Conservation (phyloP, 1,140 invertebrate species). For the Physella acuta region DNA sequence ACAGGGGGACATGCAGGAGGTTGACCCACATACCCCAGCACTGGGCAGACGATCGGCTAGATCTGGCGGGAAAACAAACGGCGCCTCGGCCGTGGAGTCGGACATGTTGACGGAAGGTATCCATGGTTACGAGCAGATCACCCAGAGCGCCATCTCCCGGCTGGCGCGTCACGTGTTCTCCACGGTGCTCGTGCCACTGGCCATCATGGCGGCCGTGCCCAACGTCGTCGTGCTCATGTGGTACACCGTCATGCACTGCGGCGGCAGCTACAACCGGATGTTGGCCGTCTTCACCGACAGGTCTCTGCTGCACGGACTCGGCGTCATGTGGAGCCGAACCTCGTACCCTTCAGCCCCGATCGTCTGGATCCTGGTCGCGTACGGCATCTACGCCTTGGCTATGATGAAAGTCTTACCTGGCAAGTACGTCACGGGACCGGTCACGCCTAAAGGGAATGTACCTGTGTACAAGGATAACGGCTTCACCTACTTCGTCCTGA, state of each 20-base stretch:
- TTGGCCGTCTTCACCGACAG: constrained; percentile 27
- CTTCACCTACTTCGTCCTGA: constrained; percentile 62
- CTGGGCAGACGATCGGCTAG: too few relatives aligned
- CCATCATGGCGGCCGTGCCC: constrained; percentile 47
- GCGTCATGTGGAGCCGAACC: constrained; percentile 44
- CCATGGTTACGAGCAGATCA: constrained; percentile 27
- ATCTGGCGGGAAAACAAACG: too few relatives aligned
- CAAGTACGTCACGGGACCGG: constrained; percentile 60
- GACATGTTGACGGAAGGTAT: constrained; percentile 29
- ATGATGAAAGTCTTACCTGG: constrained; percentile 60
- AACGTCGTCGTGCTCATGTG: constrained; percentile 51
- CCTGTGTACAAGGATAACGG: constrained; percentile 66
- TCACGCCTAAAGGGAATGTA: constrained; percentile 61
- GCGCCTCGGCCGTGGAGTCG: background rate
- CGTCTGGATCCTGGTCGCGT: constrained; percentile 44
- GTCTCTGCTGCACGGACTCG: constrained; percentile 33
- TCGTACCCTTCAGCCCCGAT: constrained; percentile 37
- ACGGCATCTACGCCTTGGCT: constrained; percentile 43
- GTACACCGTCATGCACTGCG: constrained; percentile 48
- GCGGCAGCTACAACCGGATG: constrained; percentile 48
- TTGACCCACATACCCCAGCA: too few relatives aligned
- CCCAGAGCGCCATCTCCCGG: too few relatives aligned
- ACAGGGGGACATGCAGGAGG: too few relatives aligned
- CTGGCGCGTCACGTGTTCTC: too few relatives aligned
- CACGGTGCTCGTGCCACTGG: constrained; percentile 43